Evolutionary conservation across 1,140 invertebrate species (phyloP), one percentile per base, ranked within the genome.

Genomic region (Cyclina sinensis): DNA sequence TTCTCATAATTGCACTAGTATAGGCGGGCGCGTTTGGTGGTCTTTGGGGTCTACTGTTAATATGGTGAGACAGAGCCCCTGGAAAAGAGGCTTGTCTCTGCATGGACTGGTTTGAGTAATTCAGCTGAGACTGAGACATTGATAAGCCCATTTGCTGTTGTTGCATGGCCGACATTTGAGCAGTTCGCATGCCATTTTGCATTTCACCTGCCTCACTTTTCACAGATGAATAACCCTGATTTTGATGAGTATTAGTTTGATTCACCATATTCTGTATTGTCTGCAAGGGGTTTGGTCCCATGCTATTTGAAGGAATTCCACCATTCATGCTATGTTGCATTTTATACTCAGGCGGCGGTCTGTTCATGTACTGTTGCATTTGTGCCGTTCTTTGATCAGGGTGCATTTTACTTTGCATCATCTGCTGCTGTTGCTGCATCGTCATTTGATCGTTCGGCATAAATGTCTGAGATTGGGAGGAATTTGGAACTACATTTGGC

Each of bases 261-360:
- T 95, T 94, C 12, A 95, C 94, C 94, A 95, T 95, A 84, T 95
- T 94, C 89, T 95, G 95, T 92, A 95, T 95, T 46, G 95, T 95
- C 87, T 95, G 93, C 87, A 95, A 90, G 12, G 94, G 94, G 84
- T 94, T 92, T 78, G 87, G 90, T 57, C 83, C 90, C 84, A 87
- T 86, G 39, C 62, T 87, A 68, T 87, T 91, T 16, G 43, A 39
- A 74, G 57, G 30, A 86, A 88, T 80, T 30, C 39, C 27, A 54
- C 83, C 39, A 82, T 76, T 39, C 86, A 91, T 27, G 82, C 88
- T 35, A 87, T 93, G 84, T 59, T 93, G 93, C 92, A 94, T 92
- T 87, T 94, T 94, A 79, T 94, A 94, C 62, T 95, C 94, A 14
- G 94, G 94, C 3, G 94, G 94, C 0, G 94, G 93, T 39, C 93